Conservation (phyloP, 2,113 vertebrate species). For the Zapus hudsonius region DNA sequence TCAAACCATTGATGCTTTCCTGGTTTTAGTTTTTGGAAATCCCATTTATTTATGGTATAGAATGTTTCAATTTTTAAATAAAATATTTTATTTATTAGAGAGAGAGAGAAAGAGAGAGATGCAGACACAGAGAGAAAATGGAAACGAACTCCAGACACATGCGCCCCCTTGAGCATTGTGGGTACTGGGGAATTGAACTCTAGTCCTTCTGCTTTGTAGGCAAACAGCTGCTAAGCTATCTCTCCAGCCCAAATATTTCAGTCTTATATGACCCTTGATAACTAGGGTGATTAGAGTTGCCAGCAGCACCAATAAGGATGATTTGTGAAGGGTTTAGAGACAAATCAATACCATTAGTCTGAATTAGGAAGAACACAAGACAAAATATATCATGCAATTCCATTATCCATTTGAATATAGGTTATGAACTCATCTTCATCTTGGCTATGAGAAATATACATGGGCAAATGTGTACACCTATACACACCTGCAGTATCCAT, state of each 20-base stretch:
- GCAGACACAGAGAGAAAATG: too few species aligned
- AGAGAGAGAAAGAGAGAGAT: too few species aligned
- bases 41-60: background rate
- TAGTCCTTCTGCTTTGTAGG: too few species aligned
- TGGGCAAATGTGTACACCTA: background rate
- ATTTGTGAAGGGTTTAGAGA: conserved; percentile 6
- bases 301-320: background rate
- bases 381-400: background rate
- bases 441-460: background rate
- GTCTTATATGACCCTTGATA: background rate
- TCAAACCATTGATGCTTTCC: background rate
- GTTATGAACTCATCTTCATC: background rate
- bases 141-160: too few species aligned
- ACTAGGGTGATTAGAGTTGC: background rate
- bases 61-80: background rate
- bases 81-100: too few species aligned
- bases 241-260: too few species aligned
- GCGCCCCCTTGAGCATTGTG: too few species aligned
- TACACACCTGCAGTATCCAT: too few species aligned
- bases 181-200: too few species aligned
- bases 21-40: background rate
- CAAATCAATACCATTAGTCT: background rate
- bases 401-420: background rate
- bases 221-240: too few species aligned
- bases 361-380: background rate